These are phyloP conservation scores for Taeniopygia guttata DNA, from an alignment of 2,797 vertebrate species.

Conservation along the genomic window DNA sequence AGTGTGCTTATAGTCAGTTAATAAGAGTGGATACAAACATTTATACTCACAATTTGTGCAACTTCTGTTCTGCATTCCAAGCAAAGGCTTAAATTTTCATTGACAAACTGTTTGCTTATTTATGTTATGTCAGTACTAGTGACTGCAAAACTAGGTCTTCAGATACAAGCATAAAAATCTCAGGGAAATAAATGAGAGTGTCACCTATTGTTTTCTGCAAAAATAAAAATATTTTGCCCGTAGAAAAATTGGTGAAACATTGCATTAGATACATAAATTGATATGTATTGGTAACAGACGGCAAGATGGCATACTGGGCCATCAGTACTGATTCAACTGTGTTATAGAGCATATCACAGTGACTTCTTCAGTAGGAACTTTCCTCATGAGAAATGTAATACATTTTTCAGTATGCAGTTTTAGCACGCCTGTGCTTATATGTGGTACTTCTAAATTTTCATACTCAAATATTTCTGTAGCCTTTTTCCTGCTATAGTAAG, in stretches of 20 bases:
- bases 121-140: neutral
- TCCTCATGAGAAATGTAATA: neutral
- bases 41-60: neutral
- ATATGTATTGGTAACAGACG: neutral
- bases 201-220: neutral
- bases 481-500: neutral
- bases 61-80: neutral
- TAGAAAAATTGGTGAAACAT: neutral
- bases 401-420: neutral
- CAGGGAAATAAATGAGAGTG: neutral
- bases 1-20: neutral
- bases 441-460: neutral
- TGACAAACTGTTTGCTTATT: neutral
- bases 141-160: neutral
- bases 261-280: neutral
- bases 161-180: neutral
- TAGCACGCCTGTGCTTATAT: neutral
- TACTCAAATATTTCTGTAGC: neutral
- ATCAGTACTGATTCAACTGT: neutral
- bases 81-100: neutral
- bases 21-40: neutral
- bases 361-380: neutral
- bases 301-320: neutral
- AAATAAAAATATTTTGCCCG: neutral
- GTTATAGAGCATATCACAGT: neutral